phyloP scores from a whole-genome alignment of 1,140 invertebrate genomes.

The Acromyrmex echinatior region DNA sequence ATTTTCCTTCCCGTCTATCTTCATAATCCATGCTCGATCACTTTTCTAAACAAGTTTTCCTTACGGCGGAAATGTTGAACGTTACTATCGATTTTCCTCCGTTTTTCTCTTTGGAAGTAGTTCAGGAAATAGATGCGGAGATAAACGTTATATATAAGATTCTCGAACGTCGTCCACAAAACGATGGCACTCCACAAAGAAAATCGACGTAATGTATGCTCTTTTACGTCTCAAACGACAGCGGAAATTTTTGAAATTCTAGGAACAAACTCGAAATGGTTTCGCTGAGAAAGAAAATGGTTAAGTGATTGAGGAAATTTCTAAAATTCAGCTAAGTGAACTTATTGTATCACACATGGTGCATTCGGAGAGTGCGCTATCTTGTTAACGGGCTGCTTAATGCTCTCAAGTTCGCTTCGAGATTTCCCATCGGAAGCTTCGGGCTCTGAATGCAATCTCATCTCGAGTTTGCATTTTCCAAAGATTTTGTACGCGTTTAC shows the following conservation, averaged over 20 bases:
- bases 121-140: constrained; percentile 46
- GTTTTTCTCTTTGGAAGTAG: constrained; percentile 20
- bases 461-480: constrained; percentile 32
- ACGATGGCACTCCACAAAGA: not conserved
- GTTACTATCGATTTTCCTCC: constrained; percentile 46
- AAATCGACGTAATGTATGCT: constrained; percentile 5
- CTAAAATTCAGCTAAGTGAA: not conserved
- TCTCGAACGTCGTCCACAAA: constrained; percentile 15
- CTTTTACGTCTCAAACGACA: not conserved
- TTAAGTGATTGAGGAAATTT: constrained; percentile 9
- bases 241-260: constrained; percentile 34
- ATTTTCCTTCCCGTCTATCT: constrained; percentile 24
- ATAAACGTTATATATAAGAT: constrained; percentile 53
- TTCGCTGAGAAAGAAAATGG: not conserved
- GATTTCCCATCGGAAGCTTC: constrained; percentile 44
- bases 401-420: constrained; percentile 47
- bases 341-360: not conserved
- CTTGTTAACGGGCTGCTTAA: constrained; percentile 54
- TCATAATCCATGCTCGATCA: constrained; percentile 52
- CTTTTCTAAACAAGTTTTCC: constrained; percentile 56
- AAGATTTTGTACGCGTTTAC: constrained; percentile 59
- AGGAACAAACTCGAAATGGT: not conserved
- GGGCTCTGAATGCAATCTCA: constrained; percentile 16
- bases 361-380: constrained; percentile 48
- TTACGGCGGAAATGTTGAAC: constrained; percentile 20